Conservation (phyloP, 2,888 invertebrate genomes). For the Tortrix viridana region DNA sequence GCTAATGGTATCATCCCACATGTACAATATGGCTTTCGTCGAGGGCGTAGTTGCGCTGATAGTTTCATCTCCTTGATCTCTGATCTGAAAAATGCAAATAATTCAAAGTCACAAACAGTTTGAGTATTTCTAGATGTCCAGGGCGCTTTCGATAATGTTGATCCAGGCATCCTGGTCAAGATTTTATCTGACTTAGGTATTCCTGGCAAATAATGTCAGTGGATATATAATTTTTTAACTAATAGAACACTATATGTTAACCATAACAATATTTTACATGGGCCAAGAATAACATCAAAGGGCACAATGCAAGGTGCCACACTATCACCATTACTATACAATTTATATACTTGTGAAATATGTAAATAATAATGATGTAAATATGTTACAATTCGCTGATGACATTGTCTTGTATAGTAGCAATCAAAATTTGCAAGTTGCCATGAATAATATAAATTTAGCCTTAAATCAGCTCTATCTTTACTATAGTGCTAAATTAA, state of each 20-base stretch:
- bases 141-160: slow-evolving; percentile 6
- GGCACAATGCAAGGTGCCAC: slow-evolving; percentile 30
- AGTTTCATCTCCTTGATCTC: too few relatives aligned
- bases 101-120: slow-evolving; percentile 3
- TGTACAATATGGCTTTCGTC: too few relatives aligned
- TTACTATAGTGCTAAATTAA: not conserved
- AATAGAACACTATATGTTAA: slow-evolving; percentile 8
- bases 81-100: too few relatives aligned
- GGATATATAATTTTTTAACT: not conserved
- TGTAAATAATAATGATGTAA: slow-evolving; percentile 24
- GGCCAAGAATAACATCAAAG: not conserved
- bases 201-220: not conserved
- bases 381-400: slow-evolving; percentile 37
- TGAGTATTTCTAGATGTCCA: slow-evolving; percentile 3
- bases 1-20: too few relatives aligned
- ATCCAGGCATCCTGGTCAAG: slow-evolving; percentile 1
- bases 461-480: too few relatives aligned
- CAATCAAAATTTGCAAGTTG: slow-evolving; percentile 10
- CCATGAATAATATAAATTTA: not conserved
- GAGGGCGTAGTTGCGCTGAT: too few relatives aligned
- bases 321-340: slow-evolving; percentile 39
- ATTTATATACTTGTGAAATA: slow-evolving; percentile 37
- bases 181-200: not conserved
- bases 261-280: too few relatives aligned
- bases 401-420: slow-evolving; percentile 25